Evolutionary conservation across 1,140 invertebrate species (phyloP).

Genomic region (Myzus persicae): DNA sequence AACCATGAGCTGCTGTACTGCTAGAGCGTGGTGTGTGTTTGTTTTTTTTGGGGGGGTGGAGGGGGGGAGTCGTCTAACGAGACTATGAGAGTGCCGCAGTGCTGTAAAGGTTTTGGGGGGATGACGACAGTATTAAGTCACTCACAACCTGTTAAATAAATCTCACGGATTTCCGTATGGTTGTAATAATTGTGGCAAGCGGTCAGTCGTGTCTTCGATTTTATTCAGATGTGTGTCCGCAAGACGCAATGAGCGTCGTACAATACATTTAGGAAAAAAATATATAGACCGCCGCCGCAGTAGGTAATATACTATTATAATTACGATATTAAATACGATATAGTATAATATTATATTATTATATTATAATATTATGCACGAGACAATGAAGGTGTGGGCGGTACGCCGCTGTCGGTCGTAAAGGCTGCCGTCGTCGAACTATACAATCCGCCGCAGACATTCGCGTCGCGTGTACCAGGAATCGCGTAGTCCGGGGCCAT

Average conservation of each 20-base stretch:
- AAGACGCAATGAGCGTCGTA: background rate
- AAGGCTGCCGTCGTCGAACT: background rate
- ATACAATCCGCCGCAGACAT: background rate
- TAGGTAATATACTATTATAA: background rate
- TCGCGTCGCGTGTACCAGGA: background rate
- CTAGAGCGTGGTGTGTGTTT: background rate
- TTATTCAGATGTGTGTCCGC: background rate
- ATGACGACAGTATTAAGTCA: background rate
- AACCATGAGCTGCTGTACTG: background rate
- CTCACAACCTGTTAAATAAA: background rate
- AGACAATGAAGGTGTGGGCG: background rate
- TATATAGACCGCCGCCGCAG: background rate
- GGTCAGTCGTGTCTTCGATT: background rate
- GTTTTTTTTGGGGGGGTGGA: background rate
- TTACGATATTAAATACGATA: background rate
- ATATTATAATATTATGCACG: background rate
- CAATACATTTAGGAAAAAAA: background rate
- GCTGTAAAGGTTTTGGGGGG: background rate
- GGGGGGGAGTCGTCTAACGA: too few species aligned
- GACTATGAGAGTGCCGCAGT: too few species aligned
- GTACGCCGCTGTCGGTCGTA: background rate
- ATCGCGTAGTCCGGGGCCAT: background rate
- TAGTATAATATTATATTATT: background rate
- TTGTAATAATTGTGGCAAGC: too few species aligned
- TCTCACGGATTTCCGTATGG: too few species aligned